Evolutionary conservation across 2,113 vertebrate species (phyloP).

Genomic region (Alligator mississippiensis): DNA sequence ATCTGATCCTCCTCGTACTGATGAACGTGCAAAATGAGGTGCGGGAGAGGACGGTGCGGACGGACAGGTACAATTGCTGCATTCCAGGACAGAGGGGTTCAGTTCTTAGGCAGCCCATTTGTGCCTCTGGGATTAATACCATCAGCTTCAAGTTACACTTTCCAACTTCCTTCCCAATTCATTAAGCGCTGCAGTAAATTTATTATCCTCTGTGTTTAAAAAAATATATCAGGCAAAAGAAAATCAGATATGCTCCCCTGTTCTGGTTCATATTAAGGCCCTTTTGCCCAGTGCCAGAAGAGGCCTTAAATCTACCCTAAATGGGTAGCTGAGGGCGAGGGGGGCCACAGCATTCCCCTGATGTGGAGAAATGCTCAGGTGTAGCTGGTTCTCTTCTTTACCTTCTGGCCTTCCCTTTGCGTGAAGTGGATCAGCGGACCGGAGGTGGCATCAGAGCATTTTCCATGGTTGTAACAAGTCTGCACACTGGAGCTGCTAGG

Average conservation of each 20-base stretch:
- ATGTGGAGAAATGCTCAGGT: neutral
- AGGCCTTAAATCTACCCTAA: neutral
- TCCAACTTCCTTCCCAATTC: neutral
- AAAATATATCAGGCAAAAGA: neutral
- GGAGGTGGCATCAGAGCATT: neutral
- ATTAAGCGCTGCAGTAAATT: neutral
- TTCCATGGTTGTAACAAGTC: neutral
- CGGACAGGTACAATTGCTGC: neutral
- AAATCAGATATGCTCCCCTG: neutral
- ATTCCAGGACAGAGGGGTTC: neutral
- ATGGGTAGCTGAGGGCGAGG: neutral
- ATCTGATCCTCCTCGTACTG: neutral
- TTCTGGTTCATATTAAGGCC: neutral
- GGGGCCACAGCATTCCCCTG: no score
- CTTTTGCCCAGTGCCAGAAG: neutral
- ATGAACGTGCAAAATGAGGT: neutral
- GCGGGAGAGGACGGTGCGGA: neutral
- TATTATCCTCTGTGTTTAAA: neutral
- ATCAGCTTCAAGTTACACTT: neutral
- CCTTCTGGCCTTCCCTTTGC: neutral
- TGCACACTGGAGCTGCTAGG: neutral
- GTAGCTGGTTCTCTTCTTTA: neutral
- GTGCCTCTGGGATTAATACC: neutral
- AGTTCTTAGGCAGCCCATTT: neutral
- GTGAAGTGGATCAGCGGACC: neutral